Percentiles rank a stretch among this genome's conserved stretches.
Conservation (phyloP, 2,113 vertebrate species). For the Larimichthys crocea region DNA sequence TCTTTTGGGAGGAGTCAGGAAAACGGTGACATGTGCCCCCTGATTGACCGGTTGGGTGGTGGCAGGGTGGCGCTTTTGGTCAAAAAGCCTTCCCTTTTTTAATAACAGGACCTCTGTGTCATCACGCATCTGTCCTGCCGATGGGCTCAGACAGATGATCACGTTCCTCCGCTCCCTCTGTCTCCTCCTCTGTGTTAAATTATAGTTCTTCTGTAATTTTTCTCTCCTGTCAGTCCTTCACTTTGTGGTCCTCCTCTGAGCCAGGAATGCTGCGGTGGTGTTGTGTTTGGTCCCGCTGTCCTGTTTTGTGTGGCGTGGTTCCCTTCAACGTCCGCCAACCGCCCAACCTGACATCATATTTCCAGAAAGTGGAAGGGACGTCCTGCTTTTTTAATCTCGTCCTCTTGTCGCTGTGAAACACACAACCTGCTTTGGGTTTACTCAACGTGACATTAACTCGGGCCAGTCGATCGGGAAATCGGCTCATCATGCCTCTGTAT, state of each 20-base stretch:
- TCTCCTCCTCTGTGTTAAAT: slow-evolving; percentile 42
- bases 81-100: slow-evolving; percentile 16
- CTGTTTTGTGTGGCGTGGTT: slow-evolving; percentile 17
- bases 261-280: slow-evolving; percentile 48
- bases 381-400: not conserved
- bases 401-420: not conserved
- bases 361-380: slow-evolving; percentile 34
- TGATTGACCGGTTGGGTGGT: slow-evolving; percentile 13
- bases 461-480: slow-evolving; percentile 18
- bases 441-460: slow-evolving; percentile 25
- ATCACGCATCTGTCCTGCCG: not conserved
- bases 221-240: slow-evolving; percentile 28
- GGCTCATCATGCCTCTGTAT: not conserved
- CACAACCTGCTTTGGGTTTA: slow-evolving; percentile 27
- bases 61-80: not conserved
- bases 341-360: slow-evolving; percentile 55
- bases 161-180: slow-evolving; percentile 13
- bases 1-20: slow-evolving; percentile 23
- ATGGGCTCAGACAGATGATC: slow-evolving; percentile 5
- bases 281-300: slow-evolving; percentile 20
- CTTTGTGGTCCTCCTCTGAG: slow-evolving; percentile 23
- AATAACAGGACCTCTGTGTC: slow-evolving; percentile 10
- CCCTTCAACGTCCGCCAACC: slow-evolving; percentile 13
- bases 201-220: slow-evolving; percentile 48
- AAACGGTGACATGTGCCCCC: not conserved